A percentile compares a stretch with the other conserved stretches of the same genome.
phyloP scores from a whole-genome alignment of 2,888 invertebrate species.

The Germaria angustata region DNA sequence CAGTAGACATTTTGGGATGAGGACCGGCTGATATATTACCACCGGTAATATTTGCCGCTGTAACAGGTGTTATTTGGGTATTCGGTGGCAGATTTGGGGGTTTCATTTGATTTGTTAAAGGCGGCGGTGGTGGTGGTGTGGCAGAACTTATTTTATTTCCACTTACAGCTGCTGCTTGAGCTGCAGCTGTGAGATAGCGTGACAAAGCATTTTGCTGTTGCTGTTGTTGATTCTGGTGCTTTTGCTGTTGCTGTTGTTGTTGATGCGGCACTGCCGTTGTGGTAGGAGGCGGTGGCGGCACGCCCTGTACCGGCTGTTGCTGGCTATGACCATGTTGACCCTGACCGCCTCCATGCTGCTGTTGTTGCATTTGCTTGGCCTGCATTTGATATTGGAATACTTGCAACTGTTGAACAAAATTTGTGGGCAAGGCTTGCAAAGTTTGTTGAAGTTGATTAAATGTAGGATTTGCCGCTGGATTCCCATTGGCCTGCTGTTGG shows the following conservation, averaged over 20 bases:
- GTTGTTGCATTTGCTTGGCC: conserved; percentile 79
- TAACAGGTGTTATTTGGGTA: conserved; percentile 72
- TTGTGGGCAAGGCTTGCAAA: conserved; percentile 73
- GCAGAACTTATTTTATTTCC: conserved; percentile 66
- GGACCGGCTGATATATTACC: conserved; percentile 47
- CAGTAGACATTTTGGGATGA: conserved; percentile 48
- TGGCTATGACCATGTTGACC: conserved; percentile 67
- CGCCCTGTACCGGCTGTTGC: conserved; percentile 62
- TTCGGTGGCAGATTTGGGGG: conserved; percentile 72
- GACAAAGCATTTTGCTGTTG: conserved; percentile 70
- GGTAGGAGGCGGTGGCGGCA: conserved; percentile 68
- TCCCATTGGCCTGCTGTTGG: conserved; percentile 75
- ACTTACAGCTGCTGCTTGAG: conserved; percentile 48
- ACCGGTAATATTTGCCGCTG: conserved; percentile 51
- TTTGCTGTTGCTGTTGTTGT: conserved; percentile 68
- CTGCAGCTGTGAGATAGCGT: conserved; percentile 70
- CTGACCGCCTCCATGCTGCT: conserved; percentile 63
- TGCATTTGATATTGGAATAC: conserved; percentile 77
- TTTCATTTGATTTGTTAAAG: conserved; percentile 70
- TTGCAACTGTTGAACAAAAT: conserved; percentile 74
- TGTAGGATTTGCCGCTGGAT: conserved; percentile 69
- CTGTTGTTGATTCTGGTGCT: conserved; percentile 71
- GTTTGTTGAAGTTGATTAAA: conserved; percentile 74
- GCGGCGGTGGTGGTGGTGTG: conserved; percentile 69
- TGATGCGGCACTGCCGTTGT: conserved; percentile 67